These are phyloP conservation scores for Ganaspis sp. DNA, from an alignment of 1,140 invertebrate genomes.

Conservation along the genomic window DNA sequence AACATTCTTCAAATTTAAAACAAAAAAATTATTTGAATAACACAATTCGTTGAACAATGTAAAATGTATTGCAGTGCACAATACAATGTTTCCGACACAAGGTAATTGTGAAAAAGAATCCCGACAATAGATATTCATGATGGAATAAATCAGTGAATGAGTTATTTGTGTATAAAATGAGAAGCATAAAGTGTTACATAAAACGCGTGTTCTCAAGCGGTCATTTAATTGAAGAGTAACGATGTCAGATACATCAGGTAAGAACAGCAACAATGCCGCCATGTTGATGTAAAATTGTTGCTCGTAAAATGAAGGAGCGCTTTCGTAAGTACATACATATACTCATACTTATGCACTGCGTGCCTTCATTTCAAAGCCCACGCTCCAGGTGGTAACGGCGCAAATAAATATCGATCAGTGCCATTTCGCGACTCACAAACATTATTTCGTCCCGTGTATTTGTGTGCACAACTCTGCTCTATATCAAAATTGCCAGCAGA, in stretches of 20 bases:
- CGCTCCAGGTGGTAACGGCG: background rate
- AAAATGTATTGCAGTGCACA: too few relatives aligned
- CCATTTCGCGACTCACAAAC: background rate
- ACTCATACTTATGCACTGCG: background rate
- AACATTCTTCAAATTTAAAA: too few relatives aligned
- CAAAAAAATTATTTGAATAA: too few relatives aligned
- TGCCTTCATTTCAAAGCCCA: background rate
- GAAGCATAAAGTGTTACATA: too few relatives aligned
- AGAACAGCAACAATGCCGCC: background rate
- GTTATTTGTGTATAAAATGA: background rate
- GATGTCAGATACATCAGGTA: too few relatives aligned
- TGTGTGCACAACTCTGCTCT: background rate
- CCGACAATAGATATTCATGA: too few relatives aligned
- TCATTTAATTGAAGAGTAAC: too few relatives aligned
- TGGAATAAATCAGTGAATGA: background rate
- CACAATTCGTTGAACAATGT: too few relatives aligned
- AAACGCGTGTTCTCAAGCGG: too few relatives aligned
- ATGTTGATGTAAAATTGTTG: background rate
- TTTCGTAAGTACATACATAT: background rate
- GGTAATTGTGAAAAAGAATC: background rate
- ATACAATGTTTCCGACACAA: too few relatives aligned
- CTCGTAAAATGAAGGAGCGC: background rate
- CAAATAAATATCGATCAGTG: constrained; percentile 1
- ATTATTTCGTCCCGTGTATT: background rate
- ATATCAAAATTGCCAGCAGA: constrained; percentile 1